Base-by-base conservation (phyloP, 2,113 vertebrate genomes). In the Leptodactylus fuscus region DNA sequence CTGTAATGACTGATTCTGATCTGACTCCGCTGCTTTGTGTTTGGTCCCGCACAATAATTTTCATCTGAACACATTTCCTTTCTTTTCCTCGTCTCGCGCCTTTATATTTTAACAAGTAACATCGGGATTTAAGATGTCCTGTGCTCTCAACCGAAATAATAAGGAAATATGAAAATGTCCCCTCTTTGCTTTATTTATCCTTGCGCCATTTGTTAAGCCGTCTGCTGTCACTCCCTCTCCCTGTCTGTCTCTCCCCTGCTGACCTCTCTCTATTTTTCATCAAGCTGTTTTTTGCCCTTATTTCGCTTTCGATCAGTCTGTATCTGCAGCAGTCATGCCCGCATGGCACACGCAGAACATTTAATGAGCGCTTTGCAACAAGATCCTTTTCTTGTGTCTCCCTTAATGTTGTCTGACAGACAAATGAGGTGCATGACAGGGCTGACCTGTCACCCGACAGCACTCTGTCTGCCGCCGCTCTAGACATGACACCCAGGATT, bases 301-400 rank as follows among this genome's bases (percentile, higher is more conserved):
- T 86, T 88, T 80, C 85, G 84, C 82, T 86, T 73, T 53, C 49
- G 38, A 29, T 88, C 81, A 51, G 73, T n/a, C 34, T 32, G 51
- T 18, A 36, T 77, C 85, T 5, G n/a, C 22, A 60, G 81, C 77
- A 53, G 60, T 46, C 83, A 9, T 73, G 76, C 78, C 81, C 71
- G 34, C 18, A 16, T 85, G 81, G 82, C 85, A 80, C 70, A 73
- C 29, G 27, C 75, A 83, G 75, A 55, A 67, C 75, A 82, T 84
- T 55, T 88, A 89, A 88, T 86, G 87, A 89, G 87, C 55, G 9
- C 62, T 75, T 44, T 78, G 71, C 81, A 65, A 53, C 48, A 44
- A 53, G 49, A 11, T 44, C 55, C 46, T 71, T 58, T 46, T 62
- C 48, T 76, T 62, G 55, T 76, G 20, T n/a, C 82, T 65, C 70